Base-by-base conservation (phyloP, 2,888 invertebrate species). In the Pandemis cinnamomeana region DNA sequence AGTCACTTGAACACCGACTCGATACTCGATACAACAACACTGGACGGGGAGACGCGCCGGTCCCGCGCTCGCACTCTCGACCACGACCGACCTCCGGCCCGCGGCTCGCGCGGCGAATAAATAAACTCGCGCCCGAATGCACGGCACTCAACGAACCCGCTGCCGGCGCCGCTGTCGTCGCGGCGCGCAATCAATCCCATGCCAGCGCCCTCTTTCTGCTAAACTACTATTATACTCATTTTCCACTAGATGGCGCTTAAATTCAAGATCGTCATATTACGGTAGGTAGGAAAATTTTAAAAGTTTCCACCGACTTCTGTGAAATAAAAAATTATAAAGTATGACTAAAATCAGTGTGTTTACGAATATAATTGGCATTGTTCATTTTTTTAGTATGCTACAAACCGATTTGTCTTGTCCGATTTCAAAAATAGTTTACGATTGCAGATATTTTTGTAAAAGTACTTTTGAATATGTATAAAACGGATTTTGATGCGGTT, bases 61-160 rank as follows among this genome's bases (percentile, higher is more conserved):
- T 89, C 91, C 90, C 90, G 89, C 89, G 89, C 87, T 84, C 90
- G 79, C 83, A 86, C 87, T 78, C 79, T 86, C 85, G 83, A 87
- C 87, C 90, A 91, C 92, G 90, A 91, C 89, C 93, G 91, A 92
- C 92, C 92, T 91, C 91, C 93, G 93, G 93, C 91, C 93, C 91
- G 93, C 93, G 93, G 91, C 90, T 91, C 91, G 92, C 93, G 93
- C 92, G 92, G 90, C 92, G 90, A 89, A 89, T 91, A 87, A 92
- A 91, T 91, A 89, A 67, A 71, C 77, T 78, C 76, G 77, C 78
- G 74, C 78, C 75, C 79, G 83, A 76, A 79, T 78, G 80, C 78
- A 78, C 79, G 76, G 76, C 78, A 71, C 80, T 77, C 78, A 76
- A 71, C 79, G 58, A 58, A 74, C 71, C 78, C 77, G 74, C 71